These are phyloP conservation scores for Arizona elegans DNA, from an alignment of 2,113 vertebrate genomes.

Conservation along the genomic window DNA sequence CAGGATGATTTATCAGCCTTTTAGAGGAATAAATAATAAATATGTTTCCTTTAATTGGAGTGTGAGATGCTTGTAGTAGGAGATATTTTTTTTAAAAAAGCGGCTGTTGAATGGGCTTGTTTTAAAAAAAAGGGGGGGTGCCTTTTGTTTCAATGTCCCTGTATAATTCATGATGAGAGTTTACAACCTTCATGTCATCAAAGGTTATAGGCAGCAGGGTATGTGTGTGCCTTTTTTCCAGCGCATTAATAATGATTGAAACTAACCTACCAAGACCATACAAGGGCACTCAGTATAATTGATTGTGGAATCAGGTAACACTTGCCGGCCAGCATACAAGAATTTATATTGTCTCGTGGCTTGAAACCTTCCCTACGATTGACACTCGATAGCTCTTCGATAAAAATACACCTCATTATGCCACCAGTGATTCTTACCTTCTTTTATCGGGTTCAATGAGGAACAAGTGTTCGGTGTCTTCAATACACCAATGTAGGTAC, in stretches of 20 bases:
- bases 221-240: constrained; percentile 22
- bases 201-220: constrained; percentile 22
- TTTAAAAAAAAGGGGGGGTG: neutral
- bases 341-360: constrained; percentile 56
- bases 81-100: neutral
- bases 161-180: constrained; percentile 24
- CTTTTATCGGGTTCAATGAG: constrained; percentile 24
- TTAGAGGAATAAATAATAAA: neutral
- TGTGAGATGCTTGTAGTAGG: neutral
- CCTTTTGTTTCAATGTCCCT: neutral
- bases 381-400: constrained; percentile 39
- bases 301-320: constrained; percentile 60
- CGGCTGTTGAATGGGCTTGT: neutral
- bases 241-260: constrained; percentile 57
- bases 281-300: constrained; percentile 62
- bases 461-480: constrained; percentile 22
- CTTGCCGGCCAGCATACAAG: constrained; percentile 41
- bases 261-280: constrained; percentile 52
- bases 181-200: constrained; percentile 33
- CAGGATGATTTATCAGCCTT: neutral
- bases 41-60: neutral
- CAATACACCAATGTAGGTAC: neutral
- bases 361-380: constrained; percentile 40
- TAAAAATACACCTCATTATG: constrained; percentile 18
- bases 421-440: constrained; percentile 48